Evolutionary conservation across 2,888 invertebrate genomes (phyloP).

Genomic region (Andrena marginata): DNA sequence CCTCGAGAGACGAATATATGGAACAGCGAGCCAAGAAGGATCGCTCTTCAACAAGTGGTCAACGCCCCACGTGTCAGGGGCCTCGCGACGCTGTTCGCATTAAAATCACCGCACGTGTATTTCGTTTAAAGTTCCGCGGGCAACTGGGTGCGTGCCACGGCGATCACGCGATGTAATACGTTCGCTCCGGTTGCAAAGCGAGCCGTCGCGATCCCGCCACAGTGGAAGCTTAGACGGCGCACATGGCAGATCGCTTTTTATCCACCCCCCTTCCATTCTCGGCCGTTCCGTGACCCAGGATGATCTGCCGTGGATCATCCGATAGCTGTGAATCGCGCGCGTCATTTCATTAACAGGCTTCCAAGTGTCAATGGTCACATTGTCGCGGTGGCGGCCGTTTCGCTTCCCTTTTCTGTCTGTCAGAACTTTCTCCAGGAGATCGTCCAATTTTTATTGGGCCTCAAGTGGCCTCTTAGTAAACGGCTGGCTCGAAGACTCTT

Average conservation of each 20-base stretch:
- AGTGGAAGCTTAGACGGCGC: slow-evolving; percentile 38
- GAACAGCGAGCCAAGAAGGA: background rate
- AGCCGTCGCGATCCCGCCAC: slow-evolving; percentile 43
- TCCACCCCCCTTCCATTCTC: slow-evolving; percentile 40
- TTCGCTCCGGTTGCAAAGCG: slow-evolving; percentile 57
- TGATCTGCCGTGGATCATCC: slow-evolving; percentile 15
- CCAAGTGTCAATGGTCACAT: slow-evolving; percentile 7
- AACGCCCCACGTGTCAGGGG: background rate
- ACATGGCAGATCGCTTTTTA: slow-evolving; percentile 65
- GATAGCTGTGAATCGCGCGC: background rate
- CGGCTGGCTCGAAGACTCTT: too few species aligned
- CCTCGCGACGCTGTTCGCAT: background rate
- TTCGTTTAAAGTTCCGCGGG: slow-evolving; percentile 71
- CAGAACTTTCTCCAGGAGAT: too few species aligned
- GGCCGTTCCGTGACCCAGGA: background rate
- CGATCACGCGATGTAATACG: slow-evolving; percentile 72
- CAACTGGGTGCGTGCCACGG: slow-evolving; percentile 72
- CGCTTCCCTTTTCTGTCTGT: too few species aligned
- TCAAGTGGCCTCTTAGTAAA: too few species aligned
- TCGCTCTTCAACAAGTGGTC: slow-evolving; percentile 20
- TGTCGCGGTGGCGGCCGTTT: background rate
- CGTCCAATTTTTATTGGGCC: too few species aligned
- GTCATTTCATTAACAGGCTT: slow-evolving; percentile 15
- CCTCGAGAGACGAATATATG: background rate
- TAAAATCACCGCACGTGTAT: slow-evolving; percentile 67